A percentile compares a stretch with the other conserved stretches of the same genome.
Evolutionary conservation across 2,113 vertebrate species (phyloP).

Genomic region (Eublepharis macularius): DNA sequence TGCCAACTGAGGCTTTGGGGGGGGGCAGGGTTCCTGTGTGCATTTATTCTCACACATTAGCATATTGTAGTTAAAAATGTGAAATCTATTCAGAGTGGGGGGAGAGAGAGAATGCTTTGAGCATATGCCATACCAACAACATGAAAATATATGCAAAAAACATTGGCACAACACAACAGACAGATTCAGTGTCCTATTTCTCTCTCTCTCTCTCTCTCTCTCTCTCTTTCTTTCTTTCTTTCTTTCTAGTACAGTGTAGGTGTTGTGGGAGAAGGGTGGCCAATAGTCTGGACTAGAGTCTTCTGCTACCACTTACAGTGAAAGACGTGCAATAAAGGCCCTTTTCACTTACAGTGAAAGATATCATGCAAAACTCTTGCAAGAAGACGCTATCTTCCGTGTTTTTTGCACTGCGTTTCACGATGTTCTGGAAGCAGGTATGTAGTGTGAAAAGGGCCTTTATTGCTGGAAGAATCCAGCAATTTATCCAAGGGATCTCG

Average conservation of each 20-base stretch:
- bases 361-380: too few relatives aligned
- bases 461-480: too few relatives aligned
- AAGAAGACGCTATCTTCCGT: too few relatives aligned
- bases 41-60: neutral
- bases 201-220: too few relatives aligned
- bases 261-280: neutral
- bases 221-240: too few relatives aligned
- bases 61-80: constrained; percentile 26
- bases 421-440: too few relatives aligned
- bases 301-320: neutral
- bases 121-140: constrained; percentile 17
- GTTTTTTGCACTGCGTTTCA: too few relatives aligned
- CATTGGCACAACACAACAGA: neutral
- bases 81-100: neutral
- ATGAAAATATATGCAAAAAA: constrained; percentile 25
- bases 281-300: neutral
- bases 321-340: too few relatives aligned
- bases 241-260: too few relatives aligned
- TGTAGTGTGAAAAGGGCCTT: too few relatives aligned
- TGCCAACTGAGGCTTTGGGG: neutral
- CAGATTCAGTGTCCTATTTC: neutral
- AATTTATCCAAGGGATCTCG: neutral
- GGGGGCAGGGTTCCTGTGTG: neutral
- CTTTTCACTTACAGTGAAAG: too few relatives aligned
- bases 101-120: neutral